Evolutionary conservation across 2,113 vertebrate species (phyloP), one percentile per base, ranked within the genome.

Genomic region (Prinia subflava): DNA sequence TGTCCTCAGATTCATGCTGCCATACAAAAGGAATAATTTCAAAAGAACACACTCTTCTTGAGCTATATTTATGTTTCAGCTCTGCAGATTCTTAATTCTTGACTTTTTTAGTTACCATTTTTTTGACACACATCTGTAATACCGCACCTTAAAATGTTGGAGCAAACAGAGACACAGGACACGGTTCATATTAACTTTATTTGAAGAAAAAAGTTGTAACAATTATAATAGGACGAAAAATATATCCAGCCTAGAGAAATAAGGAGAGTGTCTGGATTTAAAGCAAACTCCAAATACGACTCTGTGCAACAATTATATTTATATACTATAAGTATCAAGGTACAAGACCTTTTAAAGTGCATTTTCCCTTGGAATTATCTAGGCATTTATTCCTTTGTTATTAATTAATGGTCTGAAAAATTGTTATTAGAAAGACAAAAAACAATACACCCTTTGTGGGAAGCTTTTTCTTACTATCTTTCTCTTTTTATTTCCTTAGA

Each of bases 81-180:
- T 77, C 55, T 83, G 42, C 9, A 46, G 5, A 35, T 3, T 41
- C 52, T 50, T 75, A 31, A 41, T 22, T 67, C 16, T 14, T 30
- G 53, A 46, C 2, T 62, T 42, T 21, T 44, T 44, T 35, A 42
- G 17, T 44, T 77, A 22, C 2, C 5, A 3, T 41, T 12, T 55
- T 93, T 77, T 73, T 63, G 19, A 44, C 35, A 59, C 10, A 39
- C 6, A 87, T 6, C 5, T 87, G 7, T 37, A 42, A 21, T 57
- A 65, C 9, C 0, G 0, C 23, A 16, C 5, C 7, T 59, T 68
- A 79, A 95, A 71, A 62, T 49, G 2, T 7, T 41, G n/a, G 15
- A 73, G 27, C 79, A 87, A 89, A 78, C 27, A 46, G 42, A 87
- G 11, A 25, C 6, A 25, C 24, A 57, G 2, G 25, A 53, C 28